Base-by-base conservation (phyloP, 2,888 invertebrate genomes). In the Callosobruchus maculatus region DNA sequence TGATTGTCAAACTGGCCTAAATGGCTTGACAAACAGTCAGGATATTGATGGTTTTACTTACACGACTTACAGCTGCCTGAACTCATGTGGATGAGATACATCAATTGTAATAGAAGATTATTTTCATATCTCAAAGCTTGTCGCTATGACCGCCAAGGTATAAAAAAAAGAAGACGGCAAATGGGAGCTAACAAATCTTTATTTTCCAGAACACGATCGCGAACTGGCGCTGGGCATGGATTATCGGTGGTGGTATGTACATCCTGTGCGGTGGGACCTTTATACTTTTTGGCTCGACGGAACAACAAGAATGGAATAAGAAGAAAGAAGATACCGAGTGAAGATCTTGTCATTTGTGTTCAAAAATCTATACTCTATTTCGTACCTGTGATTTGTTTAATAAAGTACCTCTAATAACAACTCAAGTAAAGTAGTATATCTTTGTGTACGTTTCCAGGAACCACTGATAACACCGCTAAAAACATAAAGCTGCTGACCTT, bases 301-400 rank as follows among this genome's bases (percentile, higher is more conserved):
- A 77, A 71, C 74, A 73, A 70, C 77, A 77, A 68, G 30, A 30
- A 30, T 77, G 75, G 75, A 77, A 77, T 22, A 70, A 66, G 31
- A 72, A 72, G 26, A 72, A 78, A 67, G 68, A 68, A 0, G 68
- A 68, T 18, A 0, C 18, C 30, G 30, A 3, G 7, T 49, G 49
- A 49, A 49, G 49, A 5, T 49, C 13, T 49, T 1, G 49, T 49
- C 13, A 18, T 1, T 49, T 49, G 49, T 49, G 49, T 13, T 49
- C 13, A 49, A 49, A 26, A 26, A 4, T 26, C 26, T 13, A 18
- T 13, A 49, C 5, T 13, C 1, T 49, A 49, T 49, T 49, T 49
- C 49, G 49, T 49, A 49, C 49, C 49, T 49, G 49, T 49, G 49
- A 49, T 49, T 49, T 49, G 49, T 49, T 5, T 49, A 7, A 13